Evolutionary conservation across 1,140 invertebrate species (phyloP).

Genomic region (Heliconius hewitsoni): DNA sequence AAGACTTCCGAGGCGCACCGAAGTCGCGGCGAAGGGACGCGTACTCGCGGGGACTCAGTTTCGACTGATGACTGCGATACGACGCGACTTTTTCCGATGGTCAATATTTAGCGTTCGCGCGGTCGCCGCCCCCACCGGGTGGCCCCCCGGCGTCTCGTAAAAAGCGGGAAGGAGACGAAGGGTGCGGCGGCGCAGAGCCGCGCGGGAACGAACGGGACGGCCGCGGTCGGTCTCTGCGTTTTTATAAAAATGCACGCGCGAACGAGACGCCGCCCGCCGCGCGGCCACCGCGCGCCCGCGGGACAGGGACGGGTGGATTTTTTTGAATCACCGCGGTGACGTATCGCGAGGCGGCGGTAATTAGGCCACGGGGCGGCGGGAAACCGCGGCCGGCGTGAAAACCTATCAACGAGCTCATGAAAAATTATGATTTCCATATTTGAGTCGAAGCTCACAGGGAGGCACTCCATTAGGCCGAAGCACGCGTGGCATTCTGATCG

Average conservation of each 20-base stretch:
- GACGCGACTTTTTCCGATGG: conserved; percentile 82
- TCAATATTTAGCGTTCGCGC: conserved; percentile 82
- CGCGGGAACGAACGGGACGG: conserved; percentile 76
- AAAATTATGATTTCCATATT: conserved; percentile 80
- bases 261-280: conserved; percentile 60
- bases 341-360: conserved; percentile 76
- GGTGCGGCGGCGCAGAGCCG: conserved; percentile 64
- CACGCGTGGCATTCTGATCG: conserved; percentile 62
- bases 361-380: conserved; percentile 79
- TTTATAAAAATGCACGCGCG: conserved; percentile 78
- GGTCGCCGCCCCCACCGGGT: conserved; percentile 78
- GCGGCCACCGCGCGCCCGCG: conserved; percentile 43
- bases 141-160: conserved; percentile 81
- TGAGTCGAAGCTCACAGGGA: conserved; percentile 58
- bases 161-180: conserved; percentile 81
- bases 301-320: conserved; percentile 75
- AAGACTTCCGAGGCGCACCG: conserved; percentile 76
- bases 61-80: conserved; percentile 82
- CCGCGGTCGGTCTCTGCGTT: conserved; percentile 76
- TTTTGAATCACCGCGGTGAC: conserved; percentile 78
- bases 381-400: conserved; percentile 77
- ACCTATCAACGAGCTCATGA: conserved; percentile 80
- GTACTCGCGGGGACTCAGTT: conserved; percentile 77
- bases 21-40: conserved; percentile 71
- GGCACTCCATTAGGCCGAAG: conserved; percentile 64